Conservation (phyloP, 2,113 vertebrate genomes). For the Grammatotria lemairii region DNA sequence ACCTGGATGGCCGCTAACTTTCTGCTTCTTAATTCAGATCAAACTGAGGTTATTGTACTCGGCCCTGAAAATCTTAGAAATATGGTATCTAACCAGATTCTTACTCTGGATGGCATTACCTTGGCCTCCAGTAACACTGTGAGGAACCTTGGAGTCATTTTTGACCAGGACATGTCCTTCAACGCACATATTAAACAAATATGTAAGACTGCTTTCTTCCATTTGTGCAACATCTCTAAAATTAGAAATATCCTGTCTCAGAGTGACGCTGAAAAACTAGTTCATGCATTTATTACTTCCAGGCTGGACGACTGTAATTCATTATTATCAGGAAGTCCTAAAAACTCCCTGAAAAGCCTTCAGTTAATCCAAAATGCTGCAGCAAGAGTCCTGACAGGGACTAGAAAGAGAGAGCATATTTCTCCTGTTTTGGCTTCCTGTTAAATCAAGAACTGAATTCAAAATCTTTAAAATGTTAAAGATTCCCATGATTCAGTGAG, state of each 20-base stretch:
- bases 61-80: fast-evolving
- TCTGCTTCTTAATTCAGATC: fast-evolving
- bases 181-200: too few species aligned
- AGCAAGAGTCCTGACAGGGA: neutral
- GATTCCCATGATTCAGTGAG: neutral
- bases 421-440: neutral
- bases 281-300: too few species aligned
- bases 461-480: neutral
- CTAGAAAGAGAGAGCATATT: neutral
- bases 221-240: too few species aligned
- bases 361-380: fast-evolving
- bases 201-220: too few species aligned
- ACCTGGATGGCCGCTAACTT: too few species aligned
- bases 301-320: neutral
- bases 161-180: too few species aligned
- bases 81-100: fast-evolving
- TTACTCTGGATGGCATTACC: neutral
- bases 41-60: too few species aligned
- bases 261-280: too few species aligned
- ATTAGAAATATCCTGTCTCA: too few species aligned
- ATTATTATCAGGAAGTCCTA: neutral
- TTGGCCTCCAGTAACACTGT: fast-evolving
- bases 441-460: neutral
- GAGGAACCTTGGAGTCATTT: neutral
- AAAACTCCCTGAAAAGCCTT: fast-evolving